Conservation (phyloP, 1,140 invertebrate genomes). For the Bombus haemorrhoidalis region DNA sequence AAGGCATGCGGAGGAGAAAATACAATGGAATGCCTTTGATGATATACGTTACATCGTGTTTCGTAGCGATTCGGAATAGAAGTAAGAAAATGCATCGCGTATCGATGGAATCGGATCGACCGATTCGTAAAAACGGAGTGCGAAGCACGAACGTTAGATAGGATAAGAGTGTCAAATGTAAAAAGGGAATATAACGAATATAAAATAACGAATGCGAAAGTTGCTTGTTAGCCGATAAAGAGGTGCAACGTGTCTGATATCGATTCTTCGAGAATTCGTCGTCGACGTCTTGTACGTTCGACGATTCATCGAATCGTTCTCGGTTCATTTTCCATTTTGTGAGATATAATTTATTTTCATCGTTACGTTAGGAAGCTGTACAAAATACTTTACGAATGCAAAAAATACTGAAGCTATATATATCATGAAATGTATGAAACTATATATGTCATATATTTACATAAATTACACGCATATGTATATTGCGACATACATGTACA, state of each 20-base stretch:
- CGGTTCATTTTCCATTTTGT: slow-evolving; percentile 9
- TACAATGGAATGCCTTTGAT: slow-evolving; percentile 52
- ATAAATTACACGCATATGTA: slow-evolving; percentile 56
- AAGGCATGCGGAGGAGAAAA: slow-evolving; percentile 16
- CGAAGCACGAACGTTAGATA: slow-evolving; percentile 23
- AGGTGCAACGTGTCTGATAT: slow-evolving; percentile 13
- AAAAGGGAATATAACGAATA: not conserved
- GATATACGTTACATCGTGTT: not conserved
- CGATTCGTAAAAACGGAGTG: slow-evolving; percentile 1
- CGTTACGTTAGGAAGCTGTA: slow-evolving; percentile 24
- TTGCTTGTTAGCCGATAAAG: not conserved
- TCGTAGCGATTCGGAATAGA: not conserved
- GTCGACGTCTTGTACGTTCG: not conserved
- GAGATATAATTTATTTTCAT: slow-evolving; percentile 30
- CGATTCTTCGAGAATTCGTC: slow-evolving; percentile 37
- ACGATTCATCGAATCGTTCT: not conserved
- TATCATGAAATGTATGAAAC: not conserved
- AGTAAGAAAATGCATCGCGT: slow-evolving; percentile 26
- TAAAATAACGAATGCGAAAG: not conserved
- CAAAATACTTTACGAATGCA: slow-evolving; percentile 41
- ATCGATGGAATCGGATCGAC: slow-evolving; percentile 3
- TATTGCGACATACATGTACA: slow-evolving; percentile 49
- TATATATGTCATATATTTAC: slow-evolving; percentile 37
- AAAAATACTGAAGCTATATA: slow-evolving; percentile 51
- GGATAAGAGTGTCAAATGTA: not conserved